These are phyloP conservation scores for Watsonalla cultraria DNA, from an alignment of 2,888 invertebrate genomes.

Conservation along the genomic window DNA sequence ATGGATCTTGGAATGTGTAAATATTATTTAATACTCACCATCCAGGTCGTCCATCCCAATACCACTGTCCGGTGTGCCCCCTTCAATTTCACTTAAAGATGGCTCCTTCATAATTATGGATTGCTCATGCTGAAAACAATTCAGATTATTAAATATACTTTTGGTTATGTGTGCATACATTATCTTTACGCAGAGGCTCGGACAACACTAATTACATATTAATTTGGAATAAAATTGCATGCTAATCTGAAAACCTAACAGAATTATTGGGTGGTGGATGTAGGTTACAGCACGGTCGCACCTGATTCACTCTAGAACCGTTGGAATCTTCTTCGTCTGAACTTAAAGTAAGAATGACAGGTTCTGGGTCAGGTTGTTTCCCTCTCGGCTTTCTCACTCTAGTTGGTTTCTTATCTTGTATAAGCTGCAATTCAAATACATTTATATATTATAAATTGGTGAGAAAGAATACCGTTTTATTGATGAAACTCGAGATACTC, in stretches of 20 bases:
- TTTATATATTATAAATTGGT: not conserved
- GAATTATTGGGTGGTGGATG: not conserved
- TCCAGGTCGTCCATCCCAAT: slow-evolving; percentile 53
- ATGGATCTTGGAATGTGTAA: not conserved
- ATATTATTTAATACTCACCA: slow-evolving; percentile 49
- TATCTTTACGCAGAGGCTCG: no score
- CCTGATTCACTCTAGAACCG: slow-evolving; percentile 66
- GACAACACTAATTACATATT: no score
- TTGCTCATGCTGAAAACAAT: slow-evolving; percentile 54
- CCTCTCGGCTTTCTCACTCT: slow-evolving; percentile 73
- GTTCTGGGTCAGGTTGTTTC: slow-evolving; percentile 79
- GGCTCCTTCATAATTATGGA: slow-evolving; percentile 65
- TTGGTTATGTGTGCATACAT: not conserved
- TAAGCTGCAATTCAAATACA: slow-evolving; percentile 28
- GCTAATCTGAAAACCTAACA: no score
- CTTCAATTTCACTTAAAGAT: slow-evolving; percentile 68
- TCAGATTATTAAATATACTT: not conserved
- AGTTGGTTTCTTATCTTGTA: slow-evolving; percentile 61
- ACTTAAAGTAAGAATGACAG: slow-evolving; percentile 83
- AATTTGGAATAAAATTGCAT: no score
- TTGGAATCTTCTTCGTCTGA: slow-evolving; percentile 84
- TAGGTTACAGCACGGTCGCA: slow-evolving; percentile 21
- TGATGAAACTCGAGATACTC: slow-evolving; percentile 29
- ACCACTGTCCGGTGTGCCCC: slow-evolving; percentile 53
- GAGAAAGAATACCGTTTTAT: not conserved